Conservation (phyloP, 2,888 invertebrate genomes). For the Emmelina monodactyla region DNA sequence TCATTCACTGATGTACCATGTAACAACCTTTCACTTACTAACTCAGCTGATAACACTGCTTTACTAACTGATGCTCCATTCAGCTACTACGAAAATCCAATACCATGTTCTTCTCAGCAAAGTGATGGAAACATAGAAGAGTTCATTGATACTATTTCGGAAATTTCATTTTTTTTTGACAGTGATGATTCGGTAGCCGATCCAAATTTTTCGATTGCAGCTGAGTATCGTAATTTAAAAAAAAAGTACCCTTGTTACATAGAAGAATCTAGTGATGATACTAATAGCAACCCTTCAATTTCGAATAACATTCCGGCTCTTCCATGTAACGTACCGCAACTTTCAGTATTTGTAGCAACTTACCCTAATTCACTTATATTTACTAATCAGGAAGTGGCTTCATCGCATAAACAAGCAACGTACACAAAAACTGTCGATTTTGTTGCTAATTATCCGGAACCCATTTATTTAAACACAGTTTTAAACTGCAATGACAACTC, state of each 20-base stretch:
- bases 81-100: background rate
- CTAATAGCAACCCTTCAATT: background rate
- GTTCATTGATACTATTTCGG: background rate
- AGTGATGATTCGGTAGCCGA: background rate
- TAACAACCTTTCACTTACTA: too few relatives aligned
- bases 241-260: background rate
- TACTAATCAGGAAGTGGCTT: background rate
- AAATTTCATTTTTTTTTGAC: background rate
- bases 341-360: background rate
- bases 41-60: background rate
- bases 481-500: slow-evolving; percentile 3
- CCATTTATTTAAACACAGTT: slow-evolving; percentile 3
- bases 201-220: background rate
- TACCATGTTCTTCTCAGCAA: background rate
- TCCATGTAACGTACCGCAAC: background rate
- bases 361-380: background rate
- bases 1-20: background rate
- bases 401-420: background rate
- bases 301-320: background rate
- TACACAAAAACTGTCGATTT: slow-evolving; percentile 1
- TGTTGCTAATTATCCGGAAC: slow-evolving; percentile 3
- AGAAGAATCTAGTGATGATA: background rate
- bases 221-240: background rate
- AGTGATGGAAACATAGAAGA: background rate
- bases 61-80: background rate